These are phyloP conservation scores for Leptinotarsa undecemlineata DNA, from an alignment of 1,140 invertebrate species.

Conservation along the genomic window DNA sequence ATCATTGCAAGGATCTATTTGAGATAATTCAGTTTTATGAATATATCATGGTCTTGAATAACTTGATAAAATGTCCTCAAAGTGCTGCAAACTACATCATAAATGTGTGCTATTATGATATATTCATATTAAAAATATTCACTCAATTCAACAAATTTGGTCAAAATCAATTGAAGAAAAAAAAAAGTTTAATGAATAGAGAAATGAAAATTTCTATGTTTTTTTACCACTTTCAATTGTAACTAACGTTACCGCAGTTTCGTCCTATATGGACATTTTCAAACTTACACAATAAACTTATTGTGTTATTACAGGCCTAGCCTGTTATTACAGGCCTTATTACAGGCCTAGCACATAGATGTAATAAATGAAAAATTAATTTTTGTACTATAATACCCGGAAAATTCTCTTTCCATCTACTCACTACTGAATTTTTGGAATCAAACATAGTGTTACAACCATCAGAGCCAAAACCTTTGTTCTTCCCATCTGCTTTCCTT, in stretches of 20 bases:
- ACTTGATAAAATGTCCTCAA: neutral
- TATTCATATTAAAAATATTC: slow-evolving; percentile 31
- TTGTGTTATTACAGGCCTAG: too few relatives aligned
- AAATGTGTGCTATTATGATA: too few relatives aligned
- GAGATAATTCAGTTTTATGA: neutral
- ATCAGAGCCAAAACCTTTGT: slow-evolving; percentile 26
- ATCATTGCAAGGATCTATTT: too few relatives aligned
- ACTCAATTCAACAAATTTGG: slow-evolving; percentile 24
- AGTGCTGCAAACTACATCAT: too few relatives aligned
- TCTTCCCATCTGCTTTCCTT: too few relatives aligned
- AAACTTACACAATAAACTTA: too few relatives aligned
- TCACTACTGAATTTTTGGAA: slow-evolving; percentile 25
- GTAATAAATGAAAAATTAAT: slow-evolving; percentile 53
- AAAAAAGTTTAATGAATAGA: too few relatives aligned
- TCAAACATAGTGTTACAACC: slow-evolving; percentile 33
- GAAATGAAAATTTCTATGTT: too few relatives aligned
- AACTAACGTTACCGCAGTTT: too few relatives aligned
- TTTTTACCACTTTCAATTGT: too few relatives aligned
- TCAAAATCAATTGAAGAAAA: slow-evolving; percentile 28
- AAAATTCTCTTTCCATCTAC: slow-evolving; percentile 25
- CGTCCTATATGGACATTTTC: too few relatives aligned
- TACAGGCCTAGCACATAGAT: slow-evolving; percentile 43
- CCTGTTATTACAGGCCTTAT: slow-evolving; percentile 53
- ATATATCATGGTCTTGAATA: slow-evolving; percentile 22
- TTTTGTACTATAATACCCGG: slow-evolving; percentile 51